phyloP scores from a whole-genome alignment of 2,113 vertebrate genomes.

The Ictidomys tridecemlineatus region DNA sequence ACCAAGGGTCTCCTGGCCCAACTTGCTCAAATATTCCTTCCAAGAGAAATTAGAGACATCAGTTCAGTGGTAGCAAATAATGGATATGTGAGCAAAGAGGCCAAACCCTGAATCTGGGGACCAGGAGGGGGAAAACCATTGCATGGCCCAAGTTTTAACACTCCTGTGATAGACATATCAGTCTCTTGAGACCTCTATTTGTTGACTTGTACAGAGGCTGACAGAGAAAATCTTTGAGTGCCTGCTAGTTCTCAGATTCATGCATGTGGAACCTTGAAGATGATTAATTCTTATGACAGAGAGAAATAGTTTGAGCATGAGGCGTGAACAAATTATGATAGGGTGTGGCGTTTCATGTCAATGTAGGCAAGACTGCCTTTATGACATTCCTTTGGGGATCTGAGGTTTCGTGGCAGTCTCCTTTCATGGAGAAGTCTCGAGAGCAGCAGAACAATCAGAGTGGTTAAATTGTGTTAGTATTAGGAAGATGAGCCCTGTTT shows the following conservation, averaged over 20 bases:
- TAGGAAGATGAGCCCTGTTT: not conserved
- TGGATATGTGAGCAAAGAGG: not conserved
- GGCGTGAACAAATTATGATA: not conserved
- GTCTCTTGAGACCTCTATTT: not conserved
- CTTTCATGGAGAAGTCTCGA: not conserved
- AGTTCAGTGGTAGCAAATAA: not conserved
- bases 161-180: not conserved
- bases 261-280: slow-evolving; percentile 25
- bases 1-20: not conserved
- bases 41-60: not conserved
- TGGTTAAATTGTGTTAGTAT: not conserved
- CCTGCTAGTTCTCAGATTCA: slow-evolving; percentile 52
- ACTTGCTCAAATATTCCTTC: not conserved
- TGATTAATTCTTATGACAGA: slow-evolving; percentile 23
- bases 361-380: not conserved
- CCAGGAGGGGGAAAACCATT: not conserved
- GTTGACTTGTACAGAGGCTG: not conserved
- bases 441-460: not conserved
- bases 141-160: not conserved
- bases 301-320: slow-evolving; percentile 43
- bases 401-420: not conserved
- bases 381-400: not conserved
- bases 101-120: not conserved
- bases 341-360: not conserved
- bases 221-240: not conserved